Conservation (phyloP, 2,113 vertebrate genomes). For the Asarcornis scutulata region DNA sequence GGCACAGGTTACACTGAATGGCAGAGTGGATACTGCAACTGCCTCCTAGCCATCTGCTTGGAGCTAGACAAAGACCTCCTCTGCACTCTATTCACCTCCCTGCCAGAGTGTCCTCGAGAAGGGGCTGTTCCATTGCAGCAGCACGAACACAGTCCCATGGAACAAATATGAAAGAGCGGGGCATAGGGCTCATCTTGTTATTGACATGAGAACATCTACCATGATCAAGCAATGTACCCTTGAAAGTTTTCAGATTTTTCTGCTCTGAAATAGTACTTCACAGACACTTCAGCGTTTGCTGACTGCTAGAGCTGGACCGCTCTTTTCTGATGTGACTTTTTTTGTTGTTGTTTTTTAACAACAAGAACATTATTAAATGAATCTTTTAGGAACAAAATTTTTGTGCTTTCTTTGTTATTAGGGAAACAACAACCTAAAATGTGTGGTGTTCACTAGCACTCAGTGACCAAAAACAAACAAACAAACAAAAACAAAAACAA, state of each 20-base stretch:
- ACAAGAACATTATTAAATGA: neutral
- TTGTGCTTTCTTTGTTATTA: neutral
- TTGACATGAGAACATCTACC: neutral
- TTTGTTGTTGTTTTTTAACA: neutral
- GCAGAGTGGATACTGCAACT: neutral
- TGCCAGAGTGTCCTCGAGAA: neutral
- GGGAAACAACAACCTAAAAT: neutral
- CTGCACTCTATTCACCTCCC: neutral
- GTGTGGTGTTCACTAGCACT: neutral
- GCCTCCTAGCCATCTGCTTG: neutral
- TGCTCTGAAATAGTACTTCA: neutral
- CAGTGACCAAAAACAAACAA: neutral
- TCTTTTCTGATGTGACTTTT: neutral
- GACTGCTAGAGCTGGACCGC: neutral
- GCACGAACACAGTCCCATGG: neutral
- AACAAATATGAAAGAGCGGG: neutral
- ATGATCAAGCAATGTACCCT: accelerated
- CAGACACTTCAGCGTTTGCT: neutral
- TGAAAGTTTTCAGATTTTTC: neutral
- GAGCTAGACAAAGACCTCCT: neutral
- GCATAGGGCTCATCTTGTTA: accelerated
- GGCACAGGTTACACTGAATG: neutral
- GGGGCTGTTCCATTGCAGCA: neutral
- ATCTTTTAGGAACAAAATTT: neutral
- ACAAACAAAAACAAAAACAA: neutral